Evolutionary conservation across 1,140 invertebrate genomes (phyloP), one percentile per base, ranked within the genome.

Genomic region (Lucilia cuprina): DNA sequence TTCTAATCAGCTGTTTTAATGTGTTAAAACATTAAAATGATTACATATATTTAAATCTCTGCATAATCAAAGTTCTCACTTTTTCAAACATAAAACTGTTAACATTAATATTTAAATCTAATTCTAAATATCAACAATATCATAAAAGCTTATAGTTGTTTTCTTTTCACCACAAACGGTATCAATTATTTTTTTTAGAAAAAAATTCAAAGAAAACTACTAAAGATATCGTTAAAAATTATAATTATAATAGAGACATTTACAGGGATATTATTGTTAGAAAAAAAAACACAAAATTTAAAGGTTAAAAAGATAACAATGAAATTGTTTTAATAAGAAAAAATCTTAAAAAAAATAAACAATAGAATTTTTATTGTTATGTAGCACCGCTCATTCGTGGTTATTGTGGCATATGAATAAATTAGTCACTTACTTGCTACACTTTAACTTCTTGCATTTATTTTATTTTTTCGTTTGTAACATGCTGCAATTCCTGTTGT

Each of bases 371-470:
- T 70, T 70, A 70, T 70, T 70, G n/a, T 70, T 70, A 5, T 70
- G n/a, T 70, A 70, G n/a, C 65, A 12, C 25, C 19, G 65, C 19
- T 25, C 19, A 70, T 70, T 70, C 65, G 65, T 25, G 65, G 65
- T 70, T 70, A 21, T 70, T 21, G 65, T 70, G 65, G 65, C 65
- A 70, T 70, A 70, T 70, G 65, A 19, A 70, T 70, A 70, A 70
- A 70, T 70, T 70, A 70, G 65, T 25, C 65, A 70, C 65, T 70
- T 70, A 25, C 65, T 70, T 21, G 65, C 65, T 70, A 25, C 65
- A 70, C n/a, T 70, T 70, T 70, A 60, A 19, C 65, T 70, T 70
- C 9, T 70, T 21, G 65, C 7, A 21, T 70, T 70, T 70, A 70
- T 70, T 70, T 70, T 65, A 19, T 65, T 65, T 65, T 65, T 65